Percentiles rank a stretch among this genome's conserved stretches.
Conservation (phyloP, 1,140 invertebrate species). For the Chelonus insularis region DNA sequence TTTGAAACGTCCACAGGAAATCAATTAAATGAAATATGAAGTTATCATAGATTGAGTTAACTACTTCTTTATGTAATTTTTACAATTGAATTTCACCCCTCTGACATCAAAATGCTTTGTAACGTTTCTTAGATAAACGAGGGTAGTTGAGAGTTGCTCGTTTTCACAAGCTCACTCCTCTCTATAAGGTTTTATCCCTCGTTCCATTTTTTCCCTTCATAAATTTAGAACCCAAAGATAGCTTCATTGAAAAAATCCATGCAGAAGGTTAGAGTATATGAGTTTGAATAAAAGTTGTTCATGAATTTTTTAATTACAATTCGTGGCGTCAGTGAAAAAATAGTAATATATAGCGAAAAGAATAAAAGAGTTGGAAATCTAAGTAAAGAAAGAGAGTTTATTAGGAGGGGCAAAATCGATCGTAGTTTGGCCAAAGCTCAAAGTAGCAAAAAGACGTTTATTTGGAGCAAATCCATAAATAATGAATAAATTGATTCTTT, state of each 20-base stretch:
- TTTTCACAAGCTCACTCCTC: constrained; percentile 1
- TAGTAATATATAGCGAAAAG: not conserved
- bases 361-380: not conserved
- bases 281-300: not conserved
- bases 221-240: not conserved
- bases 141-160: not conserved
- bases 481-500: not conserved
- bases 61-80: no score
- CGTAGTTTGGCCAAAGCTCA: constrained; percentile 6
- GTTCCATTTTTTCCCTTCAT: not conserved
- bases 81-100: no score
- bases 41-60: no score
- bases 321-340: no score
- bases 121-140: not conserved
- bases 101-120: no score
- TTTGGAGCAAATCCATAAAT: not conserved
- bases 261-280: not conserved
- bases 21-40: no score
- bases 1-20: no score
- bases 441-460: constrained; percentile 1
- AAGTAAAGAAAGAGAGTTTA: constrained; percentile 1
- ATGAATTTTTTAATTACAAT: not conserved
- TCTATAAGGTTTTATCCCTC: not conserved
- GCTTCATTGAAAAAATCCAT: not conserved
- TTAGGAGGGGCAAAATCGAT: constrained; percentile 4